phyloP scores from a whole-genome alignment of 2,797 vertebrate species.

The Chanos chanos region DNA sequence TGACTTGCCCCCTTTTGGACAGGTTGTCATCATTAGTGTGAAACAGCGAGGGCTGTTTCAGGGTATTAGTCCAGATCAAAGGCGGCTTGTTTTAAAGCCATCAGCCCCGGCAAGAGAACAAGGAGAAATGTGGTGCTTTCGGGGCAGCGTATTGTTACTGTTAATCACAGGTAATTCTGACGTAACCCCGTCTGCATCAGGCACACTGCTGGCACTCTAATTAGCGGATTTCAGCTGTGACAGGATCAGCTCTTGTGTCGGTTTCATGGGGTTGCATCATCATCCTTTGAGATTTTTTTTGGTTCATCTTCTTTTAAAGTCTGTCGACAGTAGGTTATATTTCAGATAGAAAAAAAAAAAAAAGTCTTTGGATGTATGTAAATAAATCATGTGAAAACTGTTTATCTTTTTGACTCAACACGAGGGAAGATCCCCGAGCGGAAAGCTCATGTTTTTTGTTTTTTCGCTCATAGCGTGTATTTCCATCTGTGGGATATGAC shows the following conservation, averaged over 20 bases:
- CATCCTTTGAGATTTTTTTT: constrained; percentile 52
- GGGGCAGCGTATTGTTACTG: constrained; percentile 18
- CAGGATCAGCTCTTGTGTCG: constrained; percentile 53
- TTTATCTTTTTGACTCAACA: too few species aligned
- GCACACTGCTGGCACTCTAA: constrained; percentile 31
- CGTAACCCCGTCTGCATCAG: constrained; percentile 28
- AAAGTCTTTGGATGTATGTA: too few species aligned
- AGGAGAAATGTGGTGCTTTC: constrained; percentile 30
- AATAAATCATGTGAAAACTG: too few species aligned
- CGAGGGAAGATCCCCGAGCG: too few species aligned
- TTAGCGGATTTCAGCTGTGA: constrained; percentile 54
- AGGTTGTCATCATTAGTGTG: constrained; percentile 43
- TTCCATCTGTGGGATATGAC: too few species aligned
- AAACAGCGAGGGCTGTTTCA: constrained; percentile 35
- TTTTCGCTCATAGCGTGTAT: too few species aligned
- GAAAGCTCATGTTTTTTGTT: too few species aligned
- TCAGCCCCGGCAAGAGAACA: constrained; percentile 32
- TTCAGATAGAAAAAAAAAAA: constrained; percentile 4
- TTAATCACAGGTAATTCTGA: constrained; percentile 48
- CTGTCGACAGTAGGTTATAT: constrained; percentile 9
- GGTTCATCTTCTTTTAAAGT: constrained; percentile 50
- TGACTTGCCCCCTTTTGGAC: constrained; percentile 25
- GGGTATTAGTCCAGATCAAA: constrained; percentile 49
- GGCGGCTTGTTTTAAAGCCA: constrained; percentile 38
- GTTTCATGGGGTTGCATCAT: constrained; percentile 71